Percentiles rank a stretch among this genome's conserved stretches.
These are phyloP conservation scores for Palythoa grandiflora DNA, from an alignment of 92 coral and sea anemone species.

Conservation along the genomic window DNA sequence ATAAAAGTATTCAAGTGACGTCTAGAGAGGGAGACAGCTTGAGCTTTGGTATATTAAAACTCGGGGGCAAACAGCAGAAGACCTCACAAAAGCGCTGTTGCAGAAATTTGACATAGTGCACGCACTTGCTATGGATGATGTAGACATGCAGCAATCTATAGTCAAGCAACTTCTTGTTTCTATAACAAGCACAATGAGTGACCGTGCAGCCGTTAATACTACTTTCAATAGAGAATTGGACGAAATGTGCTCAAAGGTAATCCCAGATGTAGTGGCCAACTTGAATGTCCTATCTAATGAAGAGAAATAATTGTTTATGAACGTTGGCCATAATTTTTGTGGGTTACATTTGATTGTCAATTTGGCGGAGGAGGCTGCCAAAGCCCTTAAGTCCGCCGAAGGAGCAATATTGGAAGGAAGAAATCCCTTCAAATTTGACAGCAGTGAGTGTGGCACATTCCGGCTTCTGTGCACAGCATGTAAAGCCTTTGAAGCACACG, in stretches of 20 bases:
- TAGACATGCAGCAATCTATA: not conserved
- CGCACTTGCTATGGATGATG: constrained; percentile 6
- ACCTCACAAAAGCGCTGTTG: not conserved
- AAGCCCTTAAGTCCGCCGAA: constrained; percentile 26
- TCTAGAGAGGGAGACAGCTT: not conserved
- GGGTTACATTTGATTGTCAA: constrained; percentile 31
- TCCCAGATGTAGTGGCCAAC: constrained; percentile 14
- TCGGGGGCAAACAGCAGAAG: constrained; percentile 4
- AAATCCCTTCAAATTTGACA: constrained; percentile 22
- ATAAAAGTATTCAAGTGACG: constrained; percentile 19
- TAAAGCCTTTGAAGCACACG: constrained; percentile 31
- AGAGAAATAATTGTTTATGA: not conserved
- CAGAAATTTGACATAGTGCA: constrained; percentile 10
- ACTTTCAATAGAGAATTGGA: not conserved
- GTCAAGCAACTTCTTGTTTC: too few relatives aligned
- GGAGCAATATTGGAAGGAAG: constrained; percentile 24
- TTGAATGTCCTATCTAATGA: not conserved
- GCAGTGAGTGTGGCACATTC: constrained; percentile 12
- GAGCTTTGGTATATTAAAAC: not conserved
- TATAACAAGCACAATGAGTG: too few relatives aligned
- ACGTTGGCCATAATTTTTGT: constrained; percentile 34
- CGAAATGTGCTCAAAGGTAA: constrained; percentile 7
- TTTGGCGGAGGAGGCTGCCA: constrained; percentile 34
- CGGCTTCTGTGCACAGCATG: constrained; percentile 18
- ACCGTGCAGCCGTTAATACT: not conserved